Evolutionary conservation across 2,113 vertebrate species (phyloP).

Genomic region (Bostrychus sinensis): DNA sequence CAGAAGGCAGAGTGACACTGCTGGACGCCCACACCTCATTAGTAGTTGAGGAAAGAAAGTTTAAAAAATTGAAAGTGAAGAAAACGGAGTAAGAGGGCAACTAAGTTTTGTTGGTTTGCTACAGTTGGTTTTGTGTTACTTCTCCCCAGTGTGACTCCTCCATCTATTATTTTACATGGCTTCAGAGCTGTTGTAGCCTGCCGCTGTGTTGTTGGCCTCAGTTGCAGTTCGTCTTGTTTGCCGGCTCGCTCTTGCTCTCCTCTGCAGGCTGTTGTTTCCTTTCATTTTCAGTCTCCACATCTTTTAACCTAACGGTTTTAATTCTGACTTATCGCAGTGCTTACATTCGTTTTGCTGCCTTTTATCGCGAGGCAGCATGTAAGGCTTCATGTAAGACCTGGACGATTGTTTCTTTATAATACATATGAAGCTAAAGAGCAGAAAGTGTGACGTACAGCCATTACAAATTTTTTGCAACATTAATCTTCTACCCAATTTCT

Average conservation of each 20-base stretch:
- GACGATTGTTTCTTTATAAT: neutral
- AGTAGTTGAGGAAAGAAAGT: constrained; percentile 42
- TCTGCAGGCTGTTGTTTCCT: constrained; percentile 8
- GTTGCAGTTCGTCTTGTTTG: neutral
- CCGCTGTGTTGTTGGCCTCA: constrained; percentile 25
- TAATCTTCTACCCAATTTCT: too few relatives aligned
- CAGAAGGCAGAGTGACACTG: neutral
- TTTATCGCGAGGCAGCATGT: neutral
- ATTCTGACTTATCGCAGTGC: constrained; percentile 6
- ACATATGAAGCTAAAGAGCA: too few relatives aligned
- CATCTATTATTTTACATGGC: constrained; percentile 40
- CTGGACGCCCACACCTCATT: constrained; percentile 42
- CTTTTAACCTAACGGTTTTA: constrained; percentile 16
- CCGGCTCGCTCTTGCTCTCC: constrained; percentile 2
- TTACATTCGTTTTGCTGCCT: neutral
- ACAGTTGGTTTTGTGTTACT: constrained; percentile 6
- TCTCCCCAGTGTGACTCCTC: constrained; percentile 44
- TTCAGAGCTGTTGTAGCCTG: constrained; percentile 18
- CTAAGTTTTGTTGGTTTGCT: constrained; percentile 34
- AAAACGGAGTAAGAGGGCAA: constrained; percentile 9
- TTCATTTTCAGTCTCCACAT: constrained; percentile 15
- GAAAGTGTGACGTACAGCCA: too few relatives aligned
- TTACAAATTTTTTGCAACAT: too few relatives aligned
- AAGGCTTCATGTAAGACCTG: neutral
- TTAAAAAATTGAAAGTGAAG: neutral